phyloP scores from a whole-genome alignment of 1,140 invertebrate species.

The Drosophila kohkoa region DNA sequence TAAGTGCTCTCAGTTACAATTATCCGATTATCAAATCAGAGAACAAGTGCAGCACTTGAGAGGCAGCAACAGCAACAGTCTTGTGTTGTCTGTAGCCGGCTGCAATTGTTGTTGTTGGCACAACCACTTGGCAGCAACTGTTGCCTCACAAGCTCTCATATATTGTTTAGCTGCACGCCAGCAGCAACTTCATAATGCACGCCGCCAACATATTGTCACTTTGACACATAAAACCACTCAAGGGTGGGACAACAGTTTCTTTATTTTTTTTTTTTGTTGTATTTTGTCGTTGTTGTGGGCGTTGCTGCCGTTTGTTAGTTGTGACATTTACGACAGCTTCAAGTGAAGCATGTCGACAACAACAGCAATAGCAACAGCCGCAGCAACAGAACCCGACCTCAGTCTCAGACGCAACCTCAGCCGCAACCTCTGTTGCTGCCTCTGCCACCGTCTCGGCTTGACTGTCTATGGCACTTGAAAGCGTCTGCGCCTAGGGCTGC shows the following conservation, averaged over 20 bases:
- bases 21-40: constrained; percentile 30
- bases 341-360: constrained; percentile 64
- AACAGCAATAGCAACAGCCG: constrained; percentile 8
- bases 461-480: constrained; percentile 73
- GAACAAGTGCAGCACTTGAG: constrained; percentile 53
- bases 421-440: constrained; percentile 11
- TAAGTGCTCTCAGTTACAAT: constrained; percentile 60
- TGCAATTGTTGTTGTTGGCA: constrained; percentile 40
- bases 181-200: constrained; percentile 65
- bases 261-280: constrained; percentile 38
- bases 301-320: constrained; percentile 55
- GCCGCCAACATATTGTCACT: constrained; percentile 78
- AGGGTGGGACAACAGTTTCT: constrained; percentile 47
- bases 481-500: constrained; percentile 71
- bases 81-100: constrained; percentile 3
- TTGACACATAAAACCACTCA: constrained; percentile 80
- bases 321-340: constrained; percentile 80
- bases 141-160: constrained; percentile 47
- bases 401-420: constrained; percentile 51
- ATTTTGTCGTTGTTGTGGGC: constrained; percentile 31
- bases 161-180: constrained; percentile 54
- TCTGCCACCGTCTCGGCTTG: constrained; percentile 3
- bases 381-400: constrained; percentile 41
- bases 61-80: constrained; percentile 21
- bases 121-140: constrained; percentile 52